A percentile compares a stretch with the other conserved stretches of the same genome.
phyloP scores from a whole-genome alignment of 2,888 invertebrate species.

The Plagiodera versicolora region DNA sequence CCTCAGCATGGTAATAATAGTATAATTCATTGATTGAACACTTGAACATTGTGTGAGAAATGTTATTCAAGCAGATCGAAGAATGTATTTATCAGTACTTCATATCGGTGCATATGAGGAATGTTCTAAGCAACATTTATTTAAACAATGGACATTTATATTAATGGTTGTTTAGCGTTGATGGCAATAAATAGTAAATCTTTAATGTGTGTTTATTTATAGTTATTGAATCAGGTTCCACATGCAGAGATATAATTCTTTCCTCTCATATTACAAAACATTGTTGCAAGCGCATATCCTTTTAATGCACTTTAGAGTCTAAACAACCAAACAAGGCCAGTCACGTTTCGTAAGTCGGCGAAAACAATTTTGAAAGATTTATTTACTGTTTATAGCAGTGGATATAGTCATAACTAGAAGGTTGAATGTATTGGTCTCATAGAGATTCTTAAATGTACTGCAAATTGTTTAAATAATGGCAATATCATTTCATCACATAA shows the following conservation, averaged over 20 bases:
- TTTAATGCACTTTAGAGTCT: conserved; percentile 29
- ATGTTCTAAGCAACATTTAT: background rate
- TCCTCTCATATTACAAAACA: conserved; percentile 21
- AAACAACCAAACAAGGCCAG: conserved; percentile 37
- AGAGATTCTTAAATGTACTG: background rate
- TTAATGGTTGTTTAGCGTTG: background rate
- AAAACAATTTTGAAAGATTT: conserved; percentile 27
- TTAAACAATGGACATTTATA: background rate
- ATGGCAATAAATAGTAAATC: background rate
- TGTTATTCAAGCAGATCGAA: too few relatives aligned
- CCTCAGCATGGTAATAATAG: too few relatives aligned
- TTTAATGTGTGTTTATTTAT: background rate
- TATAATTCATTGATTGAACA: too few relatives aligned
- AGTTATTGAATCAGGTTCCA: background rate
- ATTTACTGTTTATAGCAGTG: background rate
- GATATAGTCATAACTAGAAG: background rate
- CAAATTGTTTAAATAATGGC: too few relatives aligned
- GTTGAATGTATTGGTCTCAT: background rate
- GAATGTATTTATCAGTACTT: background rate
- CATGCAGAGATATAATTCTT: conserved; percentile 3
- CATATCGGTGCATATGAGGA: background rate
- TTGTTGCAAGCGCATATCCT: conserved; percentile 24
- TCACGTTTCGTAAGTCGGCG: conserved; percentile 29
- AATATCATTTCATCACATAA: too few relatives aligned
- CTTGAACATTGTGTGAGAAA: too few relatives aligned